Evolutionary conservation across 1,140 invertebrate genomes (phyloP).

Genomic region (Mactra quadrangularis): DNA sequence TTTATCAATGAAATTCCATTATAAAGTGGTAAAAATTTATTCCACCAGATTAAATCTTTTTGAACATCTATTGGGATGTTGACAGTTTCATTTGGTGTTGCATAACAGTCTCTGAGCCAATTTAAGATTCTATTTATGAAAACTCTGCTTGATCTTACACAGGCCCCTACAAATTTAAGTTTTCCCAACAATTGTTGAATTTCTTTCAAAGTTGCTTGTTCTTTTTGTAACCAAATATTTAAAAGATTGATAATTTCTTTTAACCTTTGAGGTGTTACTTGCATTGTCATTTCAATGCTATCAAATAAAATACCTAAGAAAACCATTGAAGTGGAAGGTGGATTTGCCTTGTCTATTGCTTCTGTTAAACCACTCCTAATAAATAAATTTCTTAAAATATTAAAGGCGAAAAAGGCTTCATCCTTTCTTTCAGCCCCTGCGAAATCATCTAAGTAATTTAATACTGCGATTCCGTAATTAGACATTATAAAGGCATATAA

Average conservation of each 20-base stretch:
- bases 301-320: constrained; percentile 24
- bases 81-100: not conserved
- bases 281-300: constrained; percentile 5
- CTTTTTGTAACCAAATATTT: not conserved
- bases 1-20: too few relatives aligned
- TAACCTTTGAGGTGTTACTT: not conserved
- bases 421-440: constrained; percentile 1
- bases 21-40: too few relatives aligned
- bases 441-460: constrained; percentile 12
- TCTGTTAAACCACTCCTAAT: not conserved
- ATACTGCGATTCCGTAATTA: not conserved
- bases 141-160: not conserved
- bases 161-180: constrained; percentile 11
- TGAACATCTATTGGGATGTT: not conserved
- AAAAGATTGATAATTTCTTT: not conserved
- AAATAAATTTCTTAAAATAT: not conserved
- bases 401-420: not conserved
- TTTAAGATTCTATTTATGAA: constrained; percentile 18
- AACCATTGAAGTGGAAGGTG: not conserved
- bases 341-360: not conserved
- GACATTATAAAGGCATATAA: not conserved
- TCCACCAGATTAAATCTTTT: constrained; percentile 7
- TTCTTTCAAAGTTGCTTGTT: not conserved
- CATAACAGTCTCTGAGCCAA: constrained; percentile 1
- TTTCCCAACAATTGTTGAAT: constrained; percentile 2